Evolutionary conservation across 2,888 invertebrate species (phyloP).

Genomic region (Hanleya hanleyi): DNA sequence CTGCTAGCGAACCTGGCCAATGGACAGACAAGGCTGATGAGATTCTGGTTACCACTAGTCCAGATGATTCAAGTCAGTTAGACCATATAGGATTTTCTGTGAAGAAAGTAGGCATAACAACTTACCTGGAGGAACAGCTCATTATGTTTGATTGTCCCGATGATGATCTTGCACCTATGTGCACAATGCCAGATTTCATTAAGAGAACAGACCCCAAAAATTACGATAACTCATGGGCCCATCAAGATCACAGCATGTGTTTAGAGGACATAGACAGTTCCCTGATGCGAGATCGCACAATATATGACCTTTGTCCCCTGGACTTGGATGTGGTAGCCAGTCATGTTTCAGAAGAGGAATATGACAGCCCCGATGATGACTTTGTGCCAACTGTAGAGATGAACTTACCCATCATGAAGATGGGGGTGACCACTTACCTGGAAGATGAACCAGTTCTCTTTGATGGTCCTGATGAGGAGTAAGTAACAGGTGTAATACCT

Average conservation of each 20-base stretch:
- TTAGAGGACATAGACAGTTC: neutral
- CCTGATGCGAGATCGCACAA: neutral
- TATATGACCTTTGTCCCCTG: no score
- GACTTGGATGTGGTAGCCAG: no score
- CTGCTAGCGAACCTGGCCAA: no score
- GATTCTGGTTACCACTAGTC: no score
- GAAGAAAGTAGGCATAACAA: neutral
- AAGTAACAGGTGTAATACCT: no score
- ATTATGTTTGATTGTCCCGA: slow-evolving; percentile 7
- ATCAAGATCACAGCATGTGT: neutral
- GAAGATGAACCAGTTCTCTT: slow-evolving; percentile 1
- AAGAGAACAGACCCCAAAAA: neutral
- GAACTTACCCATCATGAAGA: neutral
- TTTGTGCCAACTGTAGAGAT: neutral
- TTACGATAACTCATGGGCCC: neutral
- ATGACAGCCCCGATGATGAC: neutral
- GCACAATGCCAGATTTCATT: no score
- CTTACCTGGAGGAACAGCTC: neutral
- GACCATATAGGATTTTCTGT: no score
- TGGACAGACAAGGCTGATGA: no score
- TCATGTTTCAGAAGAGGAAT: no score
- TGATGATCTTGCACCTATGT: neutral
- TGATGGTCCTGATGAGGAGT: slow-evolving; percentile 3
- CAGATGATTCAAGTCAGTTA: no score
- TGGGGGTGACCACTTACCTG: neutral